Conservation (phyloP, 2,113 vertebrate genomes). For the Willisornis vidua region DNA sequence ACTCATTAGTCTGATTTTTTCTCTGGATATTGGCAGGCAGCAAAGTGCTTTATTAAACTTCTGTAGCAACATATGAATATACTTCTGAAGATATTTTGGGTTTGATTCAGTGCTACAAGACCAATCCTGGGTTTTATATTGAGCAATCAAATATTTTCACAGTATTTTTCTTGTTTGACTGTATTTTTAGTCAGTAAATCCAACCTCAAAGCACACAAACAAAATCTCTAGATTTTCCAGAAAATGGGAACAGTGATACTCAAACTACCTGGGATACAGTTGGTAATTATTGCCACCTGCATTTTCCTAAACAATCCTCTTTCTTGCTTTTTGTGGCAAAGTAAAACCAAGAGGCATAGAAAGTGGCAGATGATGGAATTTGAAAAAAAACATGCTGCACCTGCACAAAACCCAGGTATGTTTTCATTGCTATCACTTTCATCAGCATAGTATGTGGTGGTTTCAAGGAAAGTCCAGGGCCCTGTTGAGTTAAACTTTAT, state of each 20-base stretch:
- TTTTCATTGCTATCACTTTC: background rate
- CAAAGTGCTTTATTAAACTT: background rate
- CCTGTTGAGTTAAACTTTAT: background rate
- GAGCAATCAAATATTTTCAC: background rate
- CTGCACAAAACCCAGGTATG: fast-evolving
- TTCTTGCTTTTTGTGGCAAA: background rate
- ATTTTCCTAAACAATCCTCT: background rate
- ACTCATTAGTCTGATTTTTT: background rate
- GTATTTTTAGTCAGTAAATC: background rate
- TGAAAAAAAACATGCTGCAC: background rate
- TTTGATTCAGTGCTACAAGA: background rate
- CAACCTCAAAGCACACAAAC: background rate
- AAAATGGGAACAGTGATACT: background rate
- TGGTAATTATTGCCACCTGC: background rate
- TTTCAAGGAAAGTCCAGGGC: background rate
- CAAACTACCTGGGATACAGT: background rate
- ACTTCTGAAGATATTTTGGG: background rate
- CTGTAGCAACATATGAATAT: background rate
- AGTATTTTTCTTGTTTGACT: background rate
- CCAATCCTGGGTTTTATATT: background rate
- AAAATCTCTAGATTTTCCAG: background rate
- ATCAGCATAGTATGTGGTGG: fast-evolving
- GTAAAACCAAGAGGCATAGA: background rate
- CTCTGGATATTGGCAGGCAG: background rate
- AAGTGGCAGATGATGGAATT: background rate